These are phyloP conservation scores for Rhaphigaster nebulosa DNA, from an alignment of 2,888 invertebrate species.

Conservation along the genomic window DNA sequence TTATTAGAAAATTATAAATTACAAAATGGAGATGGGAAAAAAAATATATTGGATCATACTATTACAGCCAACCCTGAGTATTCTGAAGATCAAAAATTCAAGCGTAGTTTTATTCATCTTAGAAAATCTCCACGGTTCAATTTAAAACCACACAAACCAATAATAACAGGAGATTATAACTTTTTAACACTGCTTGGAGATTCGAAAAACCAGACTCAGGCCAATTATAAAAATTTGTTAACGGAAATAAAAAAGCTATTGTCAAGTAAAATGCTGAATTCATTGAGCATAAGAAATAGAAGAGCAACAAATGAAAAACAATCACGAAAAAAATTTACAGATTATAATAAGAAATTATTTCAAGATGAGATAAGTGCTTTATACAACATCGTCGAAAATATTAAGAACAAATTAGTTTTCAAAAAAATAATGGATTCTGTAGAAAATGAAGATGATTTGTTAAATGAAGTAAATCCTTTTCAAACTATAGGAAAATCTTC, in stretches of 20 bases:
- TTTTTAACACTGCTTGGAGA: not conserved
- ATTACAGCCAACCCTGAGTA: not conserved
- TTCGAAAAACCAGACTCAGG: not conserved
- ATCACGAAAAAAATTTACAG: not conserved
- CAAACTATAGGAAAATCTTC: not conserved
- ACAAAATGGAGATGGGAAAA: not conserved
- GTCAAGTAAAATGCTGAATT: not conserved
- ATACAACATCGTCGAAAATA: not conserved
- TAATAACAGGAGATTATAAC: not conserved
- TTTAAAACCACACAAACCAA: not conserved
- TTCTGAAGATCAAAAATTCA: not conserved
- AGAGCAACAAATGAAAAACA: not conserved
- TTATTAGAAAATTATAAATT: constrained; percentile 28
- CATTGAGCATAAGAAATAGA: not conserved
- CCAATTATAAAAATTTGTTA: not conserved
- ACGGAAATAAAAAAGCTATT: not conserved
- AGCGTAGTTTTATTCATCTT: not conserved
- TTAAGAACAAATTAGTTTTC: not conserved
- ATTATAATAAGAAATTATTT: not conserved
- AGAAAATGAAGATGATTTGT: not conserved
- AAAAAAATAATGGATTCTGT: not conserved
- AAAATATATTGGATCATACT: not conserved
- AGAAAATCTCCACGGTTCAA: not conserved
- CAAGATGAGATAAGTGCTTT: constrained; percentile 4
- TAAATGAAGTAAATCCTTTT: not conserved